Percentiles rank a stretch among this genome's conserved stretches.
Conservation (phyloP, 2,888 invertebrate species). For the Tenthredo livida region DNA sequence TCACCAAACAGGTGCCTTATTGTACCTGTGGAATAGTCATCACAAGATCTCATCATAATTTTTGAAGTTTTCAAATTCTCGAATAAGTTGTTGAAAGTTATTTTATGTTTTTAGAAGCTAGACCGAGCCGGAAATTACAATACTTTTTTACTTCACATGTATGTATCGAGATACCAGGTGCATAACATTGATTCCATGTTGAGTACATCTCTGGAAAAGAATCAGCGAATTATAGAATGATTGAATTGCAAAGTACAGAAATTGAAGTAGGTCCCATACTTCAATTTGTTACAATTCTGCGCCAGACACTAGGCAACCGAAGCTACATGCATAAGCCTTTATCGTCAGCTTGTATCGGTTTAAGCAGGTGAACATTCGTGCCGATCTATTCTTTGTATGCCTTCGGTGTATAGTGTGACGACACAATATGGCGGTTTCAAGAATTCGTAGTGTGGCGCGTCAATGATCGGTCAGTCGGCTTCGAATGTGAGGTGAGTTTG, state of each 20-base stretch:
- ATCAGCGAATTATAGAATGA: not conserved
- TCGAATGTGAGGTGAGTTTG: conserved; percentile 40
- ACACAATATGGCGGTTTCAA: conserved; percentile 45
- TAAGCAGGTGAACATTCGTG: conserved; percentile 9
- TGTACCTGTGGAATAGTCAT: not conserved
- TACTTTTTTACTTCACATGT: not conserved
- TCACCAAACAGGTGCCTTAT: not conserved
- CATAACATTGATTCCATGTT: not conserved
- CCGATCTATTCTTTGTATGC: conserved; percentile 45
- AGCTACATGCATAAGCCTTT: not conserved
- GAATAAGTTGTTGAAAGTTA: not conserved
- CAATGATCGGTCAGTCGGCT: conserved; percentile 28
- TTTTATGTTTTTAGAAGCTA: not conserved
- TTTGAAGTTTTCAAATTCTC: not conserved
- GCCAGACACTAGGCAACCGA: conserved; percentile 11
- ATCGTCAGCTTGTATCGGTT: conserved; percentile 8
- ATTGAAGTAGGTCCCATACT: not conserved
- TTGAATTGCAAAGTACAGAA: not conserved
- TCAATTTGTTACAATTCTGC: not conserved
- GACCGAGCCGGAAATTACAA: not conserved
- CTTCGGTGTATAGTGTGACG: conserved; percentile 45
- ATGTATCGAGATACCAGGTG: not conserved
- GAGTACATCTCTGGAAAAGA: not conserved
- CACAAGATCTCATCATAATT: not conserved
- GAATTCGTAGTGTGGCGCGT: conserved; percentile 46